Percentiles rank a stretch among this genome's conserved stretches.
phyloP scores from a whole-genome alignment of 1,140 invertebrate species.

The Doryteuthis pealeii region DNA sequence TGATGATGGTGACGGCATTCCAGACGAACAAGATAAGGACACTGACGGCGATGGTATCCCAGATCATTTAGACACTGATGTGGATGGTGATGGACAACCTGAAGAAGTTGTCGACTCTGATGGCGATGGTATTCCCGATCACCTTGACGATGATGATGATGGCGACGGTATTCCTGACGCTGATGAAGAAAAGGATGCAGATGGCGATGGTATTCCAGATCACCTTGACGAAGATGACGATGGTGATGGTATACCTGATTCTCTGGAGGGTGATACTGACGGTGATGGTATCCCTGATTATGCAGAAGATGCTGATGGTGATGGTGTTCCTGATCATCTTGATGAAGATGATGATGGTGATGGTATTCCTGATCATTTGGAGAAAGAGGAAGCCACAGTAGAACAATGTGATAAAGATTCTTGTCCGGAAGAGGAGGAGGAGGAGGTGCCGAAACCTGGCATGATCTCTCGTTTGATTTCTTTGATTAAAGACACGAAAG shows the following conservation, averaged over 20 bases:
- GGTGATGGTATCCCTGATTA: slow-evolving; percentile 49
- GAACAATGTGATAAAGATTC: slow-evolving; percentile 33
- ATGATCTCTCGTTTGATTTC: slow-evolving; percentile 28
- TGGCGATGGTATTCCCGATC: slow-evolving; percentile 37
- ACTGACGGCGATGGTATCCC: slow-evolving; percentile 38
- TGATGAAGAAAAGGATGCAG: slow-evolving; percentile 33
- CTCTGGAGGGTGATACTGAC: slow-evolving; percentile 39
- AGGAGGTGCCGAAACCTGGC: slow-evolving; percentile 23
- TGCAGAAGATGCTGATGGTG: slow-evolving; percentile 41
- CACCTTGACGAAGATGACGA: slow-evolving; percentile 33
- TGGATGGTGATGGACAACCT: slow-evolving; percentile 46
- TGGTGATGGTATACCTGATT: slow-evolving; percentile 46
- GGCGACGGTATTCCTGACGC: slow-evolving; percentile 33
- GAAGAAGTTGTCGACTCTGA: slow-evolving; percentile 43
- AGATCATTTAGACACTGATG: slow-evolving; percentile 39
- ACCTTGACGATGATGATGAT: slow-evolving; percentile 42
- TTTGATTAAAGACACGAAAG: slow-evolving; percentile 14
- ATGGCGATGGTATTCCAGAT: slow-evolving; percentile 37
- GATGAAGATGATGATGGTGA: slow-evolving; percentile 45
- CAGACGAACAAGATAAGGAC: slow-evolving; percentile 45
- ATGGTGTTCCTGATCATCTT: slow-evolving; percentile 48
- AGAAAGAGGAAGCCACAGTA: slow-evolving; percentile 50
- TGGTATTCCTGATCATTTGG: slow-evolving; percentile 34
- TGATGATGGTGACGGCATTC: slow-evolving; percentile 47
- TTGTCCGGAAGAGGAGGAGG: slow-evolving; percentile 35